Percentiles rank a stretch among this genome's conserved stretches.
Conservation (phyloP, 2,888 invertebrate species). For the Congeria kusceri region DNA sequence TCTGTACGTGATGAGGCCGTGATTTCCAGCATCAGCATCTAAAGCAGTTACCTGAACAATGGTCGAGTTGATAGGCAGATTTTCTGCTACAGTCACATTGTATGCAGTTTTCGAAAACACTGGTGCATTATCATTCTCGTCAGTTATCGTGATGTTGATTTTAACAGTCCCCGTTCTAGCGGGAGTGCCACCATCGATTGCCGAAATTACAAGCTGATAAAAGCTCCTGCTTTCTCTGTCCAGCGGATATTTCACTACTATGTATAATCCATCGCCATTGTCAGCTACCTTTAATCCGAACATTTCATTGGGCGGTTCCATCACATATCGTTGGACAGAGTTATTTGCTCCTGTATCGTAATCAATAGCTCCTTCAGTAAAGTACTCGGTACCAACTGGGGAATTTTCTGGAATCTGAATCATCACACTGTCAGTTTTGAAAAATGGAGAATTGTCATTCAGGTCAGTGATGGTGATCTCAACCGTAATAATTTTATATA, state of each 20-base stretch:
- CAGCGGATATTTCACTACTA: constrained; percentile 74
- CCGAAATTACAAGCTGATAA: constrained; percentile 76
- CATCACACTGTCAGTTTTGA: constrained; percentile 66
- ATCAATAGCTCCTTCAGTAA: constrained; percentile 74
- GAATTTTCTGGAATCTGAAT: constrained; percentile 74
- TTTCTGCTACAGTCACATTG: constrained; percentile 73
- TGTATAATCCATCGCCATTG: constrained; percentile 73
- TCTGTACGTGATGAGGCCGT: constrained; percentile 87
- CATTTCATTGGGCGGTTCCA: constrained; percentile 72
- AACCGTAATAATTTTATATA: constrained; percentile 74
- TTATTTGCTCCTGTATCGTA: constrained; percentile 72
- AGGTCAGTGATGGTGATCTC: constrained; percentile 70
- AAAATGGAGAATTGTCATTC: constrained; percentile 76
- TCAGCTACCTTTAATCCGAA: constrained; percentile 72
- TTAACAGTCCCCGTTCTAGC: constrained; percentile 72
- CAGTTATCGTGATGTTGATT: constrained; percentile 78
- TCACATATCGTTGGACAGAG: constrained; percentile 72
- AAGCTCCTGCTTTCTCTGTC: constrained; percentile 76
- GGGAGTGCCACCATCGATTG: constrained; percentile 78
- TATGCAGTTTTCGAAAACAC: constrained; percentile 70
- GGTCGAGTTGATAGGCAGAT: constrained; percentile 64
- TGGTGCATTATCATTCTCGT: constrained; percentile 79
- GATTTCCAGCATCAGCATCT: constrained; percentile 94
- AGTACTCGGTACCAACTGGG: constrained; percentile 63
- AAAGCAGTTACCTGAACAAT: constrained; percentile 89